Evolutionary conservation across 2,888 invertebrate species (phyloP), one percentile per base, ranked within the genome.

Genomic region (Ecdyonurus torrentis): DNA sequence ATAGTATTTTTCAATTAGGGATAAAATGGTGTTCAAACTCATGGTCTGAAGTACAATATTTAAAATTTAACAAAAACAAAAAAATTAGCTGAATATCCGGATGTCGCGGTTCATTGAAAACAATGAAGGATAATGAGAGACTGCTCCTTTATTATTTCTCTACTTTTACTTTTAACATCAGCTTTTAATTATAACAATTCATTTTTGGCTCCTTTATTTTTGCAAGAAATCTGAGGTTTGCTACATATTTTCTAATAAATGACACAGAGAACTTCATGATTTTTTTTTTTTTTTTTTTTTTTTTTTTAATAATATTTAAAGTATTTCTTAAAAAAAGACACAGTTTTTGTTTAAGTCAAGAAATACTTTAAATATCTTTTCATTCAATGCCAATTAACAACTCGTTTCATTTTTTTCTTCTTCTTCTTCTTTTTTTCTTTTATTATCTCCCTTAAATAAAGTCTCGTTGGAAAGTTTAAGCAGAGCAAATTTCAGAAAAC

Each of bases 251-350:
- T 37, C 37, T 37, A 37, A 10, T 37, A 15, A 37, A 37, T 7
- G 55, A 55, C 55, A 55, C 55, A 55, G 55, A 55, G 55, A 55
- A 55, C 55, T 55, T 55, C 55, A 55, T 55, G 55, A 55, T 37
- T 37, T 10, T 37, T 15, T 37, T 15, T 10, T 37, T 37, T 15
- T 37, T 37, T 37, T 37, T 37, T 15, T 37, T 37, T 37, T 10
- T 37, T 5, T 5, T 10, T 37, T 37, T 37, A 10, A 10, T 5
- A 37, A 15, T 10, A 15, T 15, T 37, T 37, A 37, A 37, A 37
- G 15, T 37, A 37, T 37, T 37, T 37, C 37, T 37, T 37, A 37
- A 37, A 37, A 15, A 5, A 37, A 15, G 15, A 37, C 15, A 10
- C 7, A 37, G 5, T 37, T 37, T 37, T 37, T 37, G 5, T 37